Conservation (phyloP, 2,113 vertebrate genomes). For the Pelodiscus sinensis region DNA sequence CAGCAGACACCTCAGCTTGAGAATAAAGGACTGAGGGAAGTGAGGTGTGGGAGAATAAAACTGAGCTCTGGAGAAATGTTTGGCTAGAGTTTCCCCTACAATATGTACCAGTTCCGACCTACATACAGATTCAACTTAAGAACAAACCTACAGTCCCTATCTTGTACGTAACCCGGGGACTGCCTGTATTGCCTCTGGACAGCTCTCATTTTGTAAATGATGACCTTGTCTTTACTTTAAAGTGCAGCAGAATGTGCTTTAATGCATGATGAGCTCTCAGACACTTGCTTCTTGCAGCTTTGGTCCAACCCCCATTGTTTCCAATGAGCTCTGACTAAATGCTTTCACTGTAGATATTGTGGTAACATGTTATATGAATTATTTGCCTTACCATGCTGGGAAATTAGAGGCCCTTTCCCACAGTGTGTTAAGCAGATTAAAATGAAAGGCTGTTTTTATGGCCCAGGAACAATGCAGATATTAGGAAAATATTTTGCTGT, state of each 20-base stretch:
- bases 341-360: constrained; percentile 37
- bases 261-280: constrained; percentile 6
- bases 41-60: too few species aligned
- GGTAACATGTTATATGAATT: constrained; percentile 70
- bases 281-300: constrained; percentile 4
- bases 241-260: constrained; percentile 3
- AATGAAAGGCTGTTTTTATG: constrained; percentile 75
- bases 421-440: constrained; percentile 77
- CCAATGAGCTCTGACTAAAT: constrained; percentile 43
- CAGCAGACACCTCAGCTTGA: too few species aligned
- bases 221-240: constrained; percentile 28
- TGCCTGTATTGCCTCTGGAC: constrained; percentile 17
- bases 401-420: constrained; percentile 78
- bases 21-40: too few species aligned
- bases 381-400: constrained; percentile 76
- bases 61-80: too few species aligned
- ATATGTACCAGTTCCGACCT: too few species aligned
- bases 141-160: too few species aligned
- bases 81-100: too few species aligned
- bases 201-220: neutral
- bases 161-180: too few species aligned
- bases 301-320: constrained; percentile 50
- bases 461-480: constrained; percentile 55
- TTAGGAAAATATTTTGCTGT: constrained; percentile 34
- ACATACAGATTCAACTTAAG: too few species aligned